Evolutionary conservation across 1,140 invertebrate genomes (phyloP).

Genomic region (Elysia chlorotica): DNA sequence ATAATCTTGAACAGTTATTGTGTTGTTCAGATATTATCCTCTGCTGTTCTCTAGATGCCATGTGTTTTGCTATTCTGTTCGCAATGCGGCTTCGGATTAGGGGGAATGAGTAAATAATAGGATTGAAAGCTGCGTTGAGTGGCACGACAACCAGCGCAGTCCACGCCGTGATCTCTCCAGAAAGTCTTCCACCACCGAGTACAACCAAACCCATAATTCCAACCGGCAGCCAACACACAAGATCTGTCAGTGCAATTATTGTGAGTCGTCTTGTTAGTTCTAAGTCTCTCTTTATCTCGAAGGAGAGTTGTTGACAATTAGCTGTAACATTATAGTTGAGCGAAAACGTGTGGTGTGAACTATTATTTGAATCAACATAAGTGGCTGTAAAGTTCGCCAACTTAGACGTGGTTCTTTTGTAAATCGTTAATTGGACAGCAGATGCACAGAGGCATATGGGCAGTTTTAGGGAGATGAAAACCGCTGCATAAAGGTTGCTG

Average conservation of each 20-base stretch:
- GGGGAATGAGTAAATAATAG: slow-evolving; percentile 21
- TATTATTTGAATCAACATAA: not conserved
- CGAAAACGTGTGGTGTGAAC: not conserved
- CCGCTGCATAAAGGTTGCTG: too few species aligned
- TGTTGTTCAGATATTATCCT: too few species aligned
- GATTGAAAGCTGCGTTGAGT: slow-evolving; percentile 21
- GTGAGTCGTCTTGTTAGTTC: slow-evolving; percentile 28
- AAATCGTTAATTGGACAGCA: too few species aligned
- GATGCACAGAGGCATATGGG: too few species aligned
- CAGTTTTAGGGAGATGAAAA: too few species aligned
- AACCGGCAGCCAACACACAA: slow-evolving; percentile 39
- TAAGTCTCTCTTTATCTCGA: slow-evolving; percentile 21
- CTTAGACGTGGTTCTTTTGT: not conserved
- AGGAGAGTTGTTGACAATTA: not conserved
- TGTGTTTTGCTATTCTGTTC: too few species aligned
- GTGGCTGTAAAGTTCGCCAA: not conserved
- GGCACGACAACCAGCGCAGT: slow-evolving; percentile 21
- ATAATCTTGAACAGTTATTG: too few species aligned
- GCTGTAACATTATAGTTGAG: too few species aligned
- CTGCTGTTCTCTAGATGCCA: too few species aligned
- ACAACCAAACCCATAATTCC: slow-evolving; percentile 31
- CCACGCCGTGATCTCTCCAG: slow-evolving; percentile 25
- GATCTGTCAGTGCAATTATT: slow-evolving; percentile 29
- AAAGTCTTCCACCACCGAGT: slow-evolving; percentile 5
- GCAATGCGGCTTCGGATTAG: too few species aligned